These are phyloP conservation scores for Peromyscus melanophrys DNA, from an alignment of 2,797 vertebrate genomes.

Conservation along the genomic window DNA sequence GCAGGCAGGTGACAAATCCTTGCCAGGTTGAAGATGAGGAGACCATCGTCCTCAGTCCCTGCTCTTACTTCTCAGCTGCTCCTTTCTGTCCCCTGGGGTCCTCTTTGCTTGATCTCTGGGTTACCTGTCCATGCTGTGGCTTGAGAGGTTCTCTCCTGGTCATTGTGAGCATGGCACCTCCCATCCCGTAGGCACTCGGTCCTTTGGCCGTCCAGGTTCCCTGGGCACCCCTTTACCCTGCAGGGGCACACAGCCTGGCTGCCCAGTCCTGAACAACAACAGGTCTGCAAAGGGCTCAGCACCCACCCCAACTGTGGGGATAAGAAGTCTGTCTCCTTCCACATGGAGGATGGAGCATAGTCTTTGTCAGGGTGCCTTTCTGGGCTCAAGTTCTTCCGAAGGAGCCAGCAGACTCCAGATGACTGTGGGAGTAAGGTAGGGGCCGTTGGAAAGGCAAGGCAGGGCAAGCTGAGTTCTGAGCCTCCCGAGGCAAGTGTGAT, in stretches of 20 bases:
- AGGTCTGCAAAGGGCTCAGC: neutral
- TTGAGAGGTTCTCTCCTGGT: neutral
- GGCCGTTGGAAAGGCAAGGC: accelerated
- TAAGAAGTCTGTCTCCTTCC: neutral
- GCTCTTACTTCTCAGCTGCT: no score
- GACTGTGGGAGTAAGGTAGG: neutral
- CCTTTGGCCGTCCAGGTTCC: neutral
- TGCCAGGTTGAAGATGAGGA: neutral
- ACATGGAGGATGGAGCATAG: neutral
- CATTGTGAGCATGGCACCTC: neutral
- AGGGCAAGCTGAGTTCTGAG: neutral
- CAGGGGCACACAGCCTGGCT: neutral
- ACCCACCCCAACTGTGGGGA: no score
- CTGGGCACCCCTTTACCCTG: no score
- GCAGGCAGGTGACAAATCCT: neutral
- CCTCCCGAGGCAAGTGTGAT: neutral
- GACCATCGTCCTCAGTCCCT: neutral
- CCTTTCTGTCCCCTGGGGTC: no score
- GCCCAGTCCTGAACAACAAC: neutral
- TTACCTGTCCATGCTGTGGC: neutral
- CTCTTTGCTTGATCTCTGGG: neutral
- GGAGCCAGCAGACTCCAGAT: neutral
- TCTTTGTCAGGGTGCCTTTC: no score
- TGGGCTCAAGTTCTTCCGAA: neutral
- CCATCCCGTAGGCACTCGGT: neutral